Conservation (phyloP, 2,113 vertebrate genomes). For the Cephalopholis sonnerati region DNA sequence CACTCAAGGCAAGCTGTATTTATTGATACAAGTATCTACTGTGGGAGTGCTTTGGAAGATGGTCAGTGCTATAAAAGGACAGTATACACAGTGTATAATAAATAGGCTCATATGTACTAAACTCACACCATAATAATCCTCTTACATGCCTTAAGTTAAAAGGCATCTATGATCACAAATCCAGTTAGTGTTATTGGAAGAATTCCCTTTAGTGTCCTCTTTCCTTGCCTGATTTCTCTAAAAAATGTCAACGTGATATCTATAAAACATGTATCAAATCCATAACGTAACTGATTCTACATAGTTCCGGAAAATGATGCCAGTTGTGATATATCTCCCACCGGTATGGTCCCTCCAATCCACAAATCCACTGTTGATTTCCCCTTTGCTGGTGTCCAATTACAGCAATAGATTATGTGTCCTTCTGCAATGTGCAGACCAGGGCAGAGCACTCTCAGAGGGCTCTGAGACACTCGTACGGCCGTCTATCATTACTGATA, state of each 20-base stretch:
- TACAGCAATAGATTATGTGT: slow-evolving; percentile 67
- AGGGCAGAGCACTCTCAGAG: slow-evolving; percentile 41
- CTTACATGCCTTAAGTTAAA: background rate
- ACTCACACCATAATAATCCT: background rate
- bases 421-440: slow-evolving; percentile 43
- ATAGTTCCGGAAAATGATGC: slow-evolving; percentile 35
- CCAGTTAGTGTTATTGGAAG: slow-evolving; percentile 1
- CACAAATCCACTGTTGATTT: slow-evolving; percentile 58
- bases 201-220: slow-evolving; percentile 14
- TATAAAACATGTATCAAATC: slow-evolving; percentile 31
- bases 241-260: slow-evolving; percentile 20
- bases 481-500: slow-evolving; percentile 68
- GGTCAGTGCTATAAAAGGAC: background rate
- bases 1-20: background rate
- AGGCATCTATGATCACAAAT: background rate
- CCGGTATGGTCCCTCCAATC: slow-evolving; percentile 38
- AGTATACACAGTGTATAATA: background rate
- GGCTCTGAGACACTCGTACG: slow-evolving; percentile 38
- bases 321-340: slow-evolving; percentile 33
- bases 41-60: background rate
- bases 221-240: background rate
- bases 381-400: slow-evolving; percentile 52
- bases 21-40: background rate
- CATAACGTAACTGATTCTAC: slow-evolving; percentile 28
- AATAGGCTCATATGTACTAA: background rate